Base-by-base conservation (phyloP, 2,113 vertebrate genomes). In the Cyprinodon brontotheroides region DNA sequence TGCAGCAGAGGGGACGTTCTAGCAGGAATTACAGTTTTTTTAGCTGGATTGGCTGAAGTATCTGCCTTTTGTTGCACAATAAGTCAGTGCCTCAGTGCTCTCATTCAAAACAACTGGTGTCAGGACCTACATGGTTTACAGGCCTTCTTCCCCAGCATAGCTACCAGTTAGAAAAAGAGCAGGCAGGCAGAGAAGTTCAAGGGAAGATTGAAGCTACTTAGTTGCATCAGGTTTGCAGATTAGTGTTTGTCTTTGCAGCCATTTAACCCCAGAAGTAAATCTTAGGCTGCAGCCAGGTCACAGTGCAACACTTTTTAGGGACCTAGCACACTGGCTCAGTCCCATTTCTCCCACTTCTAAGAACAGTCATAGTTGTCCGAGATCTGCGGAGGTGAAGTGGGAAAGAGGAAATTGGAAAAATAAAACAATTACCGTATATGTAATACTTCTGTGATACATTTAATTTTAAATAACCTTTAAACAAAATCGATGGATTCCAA, bases 31-130 rank as follows among this genome's bases (percentile, higher is more conserved):
- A 74, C 10, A 22, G 60, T 4, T n/a, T 62, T 29, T 62, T 4
- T 62, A 60, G 78, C 75, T 57, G 14, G 61, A 29, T 13, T 4
- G 67, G 63, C 78, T 65, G 8, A 69, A 64, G 72, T 41, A 68
- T 77, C 63, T 29, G 84, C 73, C 79, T 78, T 80, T 75, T 76
- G 81, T 84, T 87, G 89, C 83, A 80, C 82, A 84, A 88, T 89
- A 65, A 87, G 70, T 74, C 83, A 75, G 87, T 82, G 91, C 87
- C 85, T 86, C 87, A 92, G 67, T 89, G 87, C 87, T 88, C 84
- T 85, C 91, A 89, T 92, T 94, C 92, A 93, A 93, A 94, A 93
- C 91, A 92, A 89, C 74, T 83, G 85, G 79, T 84, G 88, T 82
- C 75, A 78, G 78, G 76, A 20, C 72, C 69, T 66, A 75, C 83